These are phyloP conservation scores for Aspidoscelis tigris DNA, from an alignment of 2,113 vertebrate genomes.

Conservation along the genomic window DNA sequence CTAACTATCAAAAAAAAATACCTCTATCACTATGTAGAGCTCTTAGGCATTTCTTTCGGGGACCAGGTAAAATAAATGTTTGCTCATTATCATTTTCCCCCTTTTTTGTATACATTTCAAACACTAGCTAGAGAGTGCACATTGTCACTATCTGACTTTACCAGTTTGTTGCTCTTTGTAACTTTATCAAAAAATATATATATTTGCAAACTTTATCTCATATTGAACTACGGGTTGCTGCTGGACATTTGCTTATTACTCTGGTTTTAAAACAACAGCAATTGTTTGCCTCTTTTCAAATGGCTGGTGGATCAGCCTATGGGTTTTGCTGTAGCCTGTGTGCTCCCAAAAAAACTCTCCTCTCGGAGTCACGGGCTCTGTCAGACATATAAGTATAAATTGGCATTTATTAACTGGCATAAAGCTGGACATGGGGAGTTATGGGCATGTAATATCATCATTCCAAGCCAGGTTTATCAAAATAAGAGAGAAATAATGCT, in stretches of 20 bases:
- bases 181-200: constrained; percentile 1
- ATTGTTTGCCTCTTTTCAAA: neutral
- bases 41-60: neutral
- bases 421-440: too few relatives aligned
- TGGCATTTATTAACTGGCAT: too few relatives aligned
- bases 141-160: neutral
- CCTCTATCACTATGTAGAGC: neutral
- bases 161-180: neutral
- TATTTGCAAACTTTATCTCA: neutral
- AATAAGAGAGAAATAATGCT: too few relatives aligned
- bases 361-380: too few relatives aligned
- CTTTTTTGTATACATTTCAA: neutral
- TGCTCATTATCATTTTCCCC: too few relatives aligned
- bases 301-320: neutral
- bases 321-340: too few relatives aligned
- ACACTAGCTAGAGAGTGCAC: neutral
- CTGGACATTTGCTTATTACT: neutral
- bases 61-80: neutral
- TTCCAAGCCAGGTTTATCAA: too few relatives aligned
- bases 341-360: too few relatives aligned
- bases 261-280: neutral
- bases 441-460: too few relatives aligned
- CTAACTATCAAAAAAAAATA: neutral
- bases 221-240: neutral
- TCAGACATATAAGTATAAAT: too few relatives aligned